Base-by-base conservation (phyloP, 2,888 invertebrate species). In the Apantesis nais region DNA sequence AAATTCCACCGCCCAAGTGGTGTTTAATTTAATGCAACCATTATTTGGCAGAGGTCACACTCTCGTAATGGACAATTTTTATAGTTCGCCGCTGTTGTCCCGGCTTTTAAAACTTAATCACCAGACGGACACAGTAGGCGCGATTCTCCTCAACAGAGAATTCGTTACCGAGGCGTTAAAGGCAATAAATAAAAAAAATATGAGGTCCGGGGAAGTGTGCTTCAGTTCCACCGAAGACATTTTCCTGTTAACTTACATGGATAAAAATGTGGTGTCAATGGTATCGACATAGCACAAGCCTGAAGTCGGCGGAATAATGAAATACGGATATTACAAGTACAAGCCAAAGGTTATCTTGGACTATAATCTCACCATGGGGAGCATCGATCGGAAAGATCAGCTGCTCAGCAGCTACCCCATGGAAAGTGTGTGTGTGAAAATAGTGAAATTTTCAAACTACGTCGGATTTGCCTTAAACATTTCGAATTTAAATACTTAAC, bases 61-160 rank as follows among this genome's bases (percentile, higher is more conserved):
- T 0, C 55, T 84, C 0, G 74, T 82, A 2, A 83, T 81, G 79
- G 81, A 84, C 44, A 83, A 81, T 72, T 83, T 77, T 72, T 82
- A 84, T 69, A 84, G 82, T 60, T 39, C 77, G 3, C 82, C 81
- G 29, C 70, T 80, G 2, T 37, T 82, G 34, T 74, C 79, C 1
- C 25, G 83, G 67, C 5, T 67, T 58, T 62, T 83, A 0, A 83
- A 83, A 71, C 0, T 11, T 4, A 4, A 76, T 52, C 69, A 76
- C 62, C 44, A 74, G 34, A 79, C 77, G 0, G 78, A 83, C 61
- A 62, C 75, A n/a, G 73, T 80, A 72, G 79, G 80, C 66, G 78
- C 82, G 41, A 73, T 81, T 9, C 70, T 81, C 14, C 74, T 78
- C 16, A 78, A 76, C n/a, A 62, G 81, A 31, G 75, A 81, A 67